Base-by-base conservation (phyloP, 2,113 vertebrate genomes). In the Pelusios castaneus region DNA sequence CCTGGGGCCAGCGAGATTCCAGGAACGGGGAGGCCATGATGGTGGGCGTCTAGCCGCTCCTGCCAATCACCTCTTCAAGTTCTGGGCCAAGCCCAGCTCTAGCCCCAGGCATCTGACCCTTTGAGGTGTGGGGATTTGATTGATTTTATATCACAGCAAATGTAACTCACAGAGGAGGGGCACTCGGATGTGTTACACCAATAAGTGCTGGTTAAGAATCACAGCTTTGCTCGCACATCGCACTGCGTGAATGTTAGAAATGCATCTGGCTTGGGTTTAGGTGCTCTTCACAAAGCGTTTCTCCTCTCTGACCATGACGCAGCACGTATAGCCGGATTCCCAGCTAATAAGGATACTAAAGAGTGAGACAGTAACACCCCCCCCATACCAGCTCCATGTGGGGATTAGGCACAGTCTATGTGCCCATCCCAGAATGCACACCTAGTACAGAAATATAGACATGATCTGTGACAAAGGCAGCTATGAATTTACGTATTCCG, bases 271-370 rank as follows among this genome's bases (percentile, higher is more conserved):
- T 34, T n/a, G 89, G n/a, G 45, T 56, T 78, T 56, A 10, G 4
- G 1, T 2, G 0, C 25, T 49, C 17, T 9, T 43, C 41, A 25
- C 10, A 43, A 25, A 27, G 41, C 73, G 10, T 27, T 3, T 43
- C 19, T 81, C 49, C 0, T 1, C 10, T 24, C 2, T 5, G 0
- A 49, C 38, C n/a, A 41, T 21, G 22, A 45, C n/a, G 60, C 73
- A 13, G 41, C 43, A n/a, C 27, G 0, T 76, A 19, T 8, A 34
- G 51, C 51, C 29, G 1, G 6, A 51, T 55, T 22, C 25, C 24
- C 73, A 4, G 43, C 43, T 14, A 22, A 14, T 12, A 27, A 43
- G 24, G 73, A 43, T 14, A 41, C 43, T 70, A 19, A 10, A 2
- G n/a, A 70, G 43, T 5, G 41, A 27, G 29, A 27, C 27, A 24